phyloP scores from a whole-genome alignment of 2,113 vertebrate genomes.

The Callithrix jacchus region DNA sequence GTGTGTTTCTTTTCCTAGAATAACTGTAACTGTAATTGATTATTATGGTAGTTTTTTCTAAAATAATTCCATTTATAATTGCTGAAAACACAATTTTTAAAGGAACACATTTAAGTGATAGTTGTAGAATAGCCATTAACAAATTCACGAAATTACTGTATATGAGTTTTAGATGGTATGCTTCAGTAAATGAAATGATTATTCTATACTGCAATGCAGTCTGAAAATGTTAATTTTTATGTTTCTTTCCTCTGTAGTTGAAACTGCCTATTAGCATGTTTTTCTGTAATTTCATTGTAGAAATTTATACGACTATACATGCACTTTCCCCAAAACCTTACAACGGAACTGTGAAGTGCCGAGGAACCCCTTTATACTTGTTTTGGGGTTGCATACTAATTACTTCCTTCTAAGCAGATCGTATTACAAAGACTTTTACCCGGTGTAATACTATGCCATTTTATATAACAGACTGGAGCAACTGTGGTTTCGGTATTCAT shows the following conservation, averaged over 20 bases:
- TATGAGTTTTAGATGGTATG: not conserved
- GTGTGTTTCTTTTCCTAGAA: constrained; percentile 26
- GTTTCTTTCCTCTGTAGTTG: not conserved
- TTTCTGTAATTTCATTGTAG: constrained; percentile 24
- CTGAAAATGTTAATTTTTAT: constrained; percentile 15
- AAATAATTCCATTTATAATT: constrained; percentile 61
- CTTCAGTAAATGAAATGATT: not conserved
- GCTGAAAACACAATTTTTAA: constrained; percentile 22
- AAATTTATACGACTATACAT: constrained; percentile 16
- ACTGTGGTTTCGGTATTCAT: not conserved
- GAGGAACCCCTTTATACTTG: not conserved
- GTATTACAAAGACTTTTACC: not conserved
- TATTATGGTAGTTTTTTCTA: constrained; percentile 52
- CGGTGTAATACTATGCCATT: not conserved
- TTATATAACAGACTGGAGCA: not conserved
- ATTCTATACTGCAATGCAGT: not conserved
- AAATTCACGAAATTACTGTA: not conserved
- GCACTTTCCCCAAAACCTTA: constrained; percentile 15
- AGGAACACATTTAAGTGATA: constrained; percentile 26
- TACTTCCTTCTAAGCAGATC: not conserved
- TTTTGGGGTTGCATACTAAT: not conserved
- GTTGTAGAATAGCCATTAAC: not conserved
- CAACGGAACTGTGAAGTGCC: not conserved
- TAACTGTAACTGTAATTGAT: constrained; percentile 34
- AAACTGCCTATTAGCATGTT: constrained; percentile 2